Base-by-base conservation (phyloP, 2,888 invertebrate genomes). In the Phyto melanocephala region DNA sequence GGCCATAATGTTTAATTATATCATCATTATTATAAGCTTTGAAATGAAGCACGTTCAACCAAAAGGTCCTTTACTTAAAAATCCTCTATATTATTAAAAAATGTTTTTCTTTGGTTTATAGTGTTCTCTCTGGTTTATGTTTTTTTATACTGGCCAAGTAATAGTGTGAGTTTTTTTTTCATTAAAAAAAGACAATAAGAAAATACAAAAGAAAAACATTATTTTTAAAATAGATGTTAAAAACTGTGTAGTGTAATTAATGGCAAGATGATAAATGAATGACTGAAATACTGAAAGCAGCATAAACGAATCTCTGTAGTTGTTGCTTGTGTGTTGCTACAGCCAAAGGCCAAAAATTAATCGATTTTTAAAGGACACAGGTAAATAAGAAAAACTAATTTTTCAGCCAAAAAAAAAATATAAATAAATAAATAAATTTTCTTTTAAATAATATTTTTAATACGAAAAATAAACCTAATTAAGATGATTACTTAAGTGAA, bases 1-100 rank as follows among this genome's bases (percentile, higher is more conserved):
- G 82, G 82, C 82, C 75, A 75, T 79, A 79, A 82, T 71, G 65
- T 71, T 82, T 82, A 82, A 82, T 82, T 82, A 82, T 82, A 79
- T 82, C 75, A 79, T 79, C 79, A 76, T 82, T 82, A 82, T 82
- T 67, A 40, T 67, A 76, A 79, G 79, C 79, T 71, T 82, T 82
- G 75, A 67, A 79, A 79, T 71, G 60, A 75, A 79, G 76, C 82
- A 82, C 75, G 82, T 82, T 82, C 76, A 65, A 79, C 40, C 70
- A 54, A 75, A 74, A 75, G 79, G 79, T 68, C 72, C 45, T 74
- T 68, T 68, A 67, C 35, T 74, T 68, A 28, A 74, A 74, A 74
- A 67, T 72, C 65, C 72, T 80, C 67, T 74, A 72, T 52, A 37
- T 71, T 71, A 50, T 42, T 67, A 17, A 45, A 17, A 8, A 24